Evolutionary conservation across 1,140 invertebrate species (phyloP), one percentile per base, ranked within the genome.

Genomic region (Dendroctonus valens): DNA sequence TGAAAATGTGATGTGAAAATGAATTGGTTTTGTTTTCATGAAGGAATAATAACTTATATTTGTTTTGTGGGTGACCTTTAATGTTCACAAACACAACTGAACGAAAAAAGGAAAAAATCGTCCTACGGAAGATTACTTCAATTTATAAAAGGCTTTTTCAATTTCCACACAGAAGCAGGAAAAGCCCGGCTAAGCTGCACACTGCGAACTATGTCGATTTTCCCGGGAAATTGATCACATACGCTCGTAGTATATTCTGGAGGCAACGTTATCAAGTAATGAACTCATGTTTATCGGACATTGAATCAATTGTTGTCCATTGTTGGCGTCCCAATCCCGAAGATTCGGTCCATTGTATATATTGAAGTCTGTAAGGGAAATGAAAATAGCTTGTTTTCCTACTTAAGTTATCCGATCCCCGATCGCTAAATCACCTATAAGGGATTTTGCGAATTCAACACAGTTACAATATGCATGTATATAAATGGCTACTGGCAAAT

Each of bases 251-350:
- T 15, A 39, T 58, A 60, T 68, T 53, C 50, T 41, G 39, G 42
- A 71, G 67, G 68, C 67, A 67, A 71, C 66, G 70, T 73, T 73
- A 73, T 73, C 72, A 67, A 65, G 70, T 73, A 73, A 73, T 73
- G 72, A 73, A 73, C 68, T 72, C 66, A 65, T 70, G 72, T 70
- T 72, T 73, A 73, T 73, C 72, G 66, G 68, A 70, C 55, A 61
- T 70, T 60, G 67, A 57, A 73, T 73, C 72, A 66, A 73, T 73
- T 73, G 72, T 73, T 70, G 69, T 70, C 69, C 69, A 73, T 73
- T 73, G 72, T 73, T 64, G 59, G 61, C 68, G 60, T 65, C 72
- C 72, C 64, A 70, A 71, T 71, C 62, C 59, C 67, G 59, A 68
- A 70, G 59, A 69, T 70, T 68, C 60, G 68, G 59, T 49, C 62